Conservation (phyloP, 2,113 vertebrate species). For the Triplophysa tibetana region DNA sequence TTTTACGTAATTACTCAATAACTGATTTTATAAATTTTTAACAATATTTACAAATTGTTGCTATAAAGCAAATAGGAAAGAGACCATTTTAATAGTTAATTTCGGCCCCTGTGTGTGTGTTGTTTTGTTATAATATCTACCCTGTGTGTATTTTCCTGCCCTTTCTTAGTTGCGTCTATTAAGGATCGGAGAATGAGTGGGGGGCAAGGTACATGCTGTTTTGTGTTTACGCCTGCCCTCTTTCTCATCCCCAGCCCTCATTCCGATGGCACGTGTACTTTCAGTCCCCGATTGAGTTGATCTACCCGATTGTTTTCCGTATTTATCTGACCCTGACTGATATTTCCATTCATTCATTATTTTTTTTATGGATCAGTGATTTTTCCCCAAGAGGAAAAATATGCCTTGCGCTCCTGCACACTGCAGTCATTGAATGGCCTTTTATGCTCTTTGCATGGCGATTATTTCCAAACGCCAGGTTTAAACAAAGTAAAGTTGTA, state of each 20-base stretch:
- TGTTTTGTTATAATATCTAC: constrained; percentile 63
- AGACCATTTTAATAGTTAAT: too few species aligned
- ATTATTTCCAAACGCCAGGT: constrained; percentile 28
- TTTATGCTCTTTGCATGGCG: constrained; percentile 67
- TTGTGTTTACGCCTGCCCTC: constrained; percentile 68
- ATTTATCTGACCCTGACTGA: constrained; percentile 40
- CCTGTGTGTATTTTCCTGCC: constrained; percentile 71
- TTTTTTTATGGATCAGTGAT: constrained; percentile 52
- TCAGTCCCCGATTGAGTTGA: constrained; percentile 48
- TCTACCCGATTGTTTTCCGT: constrained; percentile 24
- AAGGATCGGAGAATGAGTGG: constrained; percentile 99
- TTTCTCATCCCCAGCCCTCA: constrained; percentile 59
- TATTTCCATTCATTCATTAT: constrained; percentile 52
- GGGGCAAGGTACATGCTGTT: constrained; percentile 90
- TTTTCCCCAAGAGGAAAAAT: constrained; percentile 69
- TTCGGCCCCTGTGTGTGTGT: background rate
- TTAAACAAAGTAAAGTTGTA: background rate
- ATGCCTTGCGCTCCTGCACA: constrained; percentile 34
- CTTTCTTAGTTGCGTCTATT: constrained; percentile 92
- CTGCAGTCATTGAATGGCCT: constrained; percentile 62
- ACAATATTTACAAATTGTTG: too few species aligned
- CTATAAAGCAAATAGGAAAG: too few species aligned
- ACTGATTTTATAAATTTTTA: too few species aligned
- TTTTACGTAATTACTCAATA: too few species aligned
- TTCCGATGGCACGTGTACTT: constrained; percentile 55